Conservation (phyloP, 2,113 vertebrate genomes). For the Varanus komodoensis region DNA sequence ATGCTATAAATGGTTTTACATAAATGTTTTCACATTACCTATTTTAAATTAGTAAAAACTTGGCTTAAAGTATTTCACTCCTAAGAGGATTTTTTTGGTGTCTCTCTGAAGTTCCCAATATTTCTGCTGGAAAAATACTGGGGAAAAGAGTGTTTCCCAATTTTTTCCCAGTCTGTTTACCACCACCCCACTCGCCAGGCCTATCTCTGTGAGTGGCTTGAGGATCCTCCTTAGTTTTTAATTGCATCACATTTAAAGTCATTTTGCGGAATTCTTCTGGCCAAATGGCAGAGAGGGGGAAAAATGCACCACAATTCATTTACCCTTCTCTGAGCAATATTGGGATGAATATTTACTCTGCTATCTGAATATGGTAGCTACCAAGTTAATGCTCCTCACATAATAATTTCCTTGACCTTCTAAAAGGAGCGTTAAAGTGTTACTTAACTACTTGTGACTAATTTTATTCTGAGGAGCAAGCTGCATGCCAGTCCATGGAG, state of each 20-base stretch:
- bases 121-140: not conserved
- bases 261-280: not conserved
- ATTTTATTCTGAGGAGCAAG: constrained; percentile 18
- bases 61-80: not conserved
- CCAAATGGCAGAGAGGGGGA: not conserved
- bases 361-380: not conserved
- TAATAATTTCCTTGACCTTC: not conserved
- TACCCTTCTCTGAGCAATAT: not conserved
- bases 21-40: not conserved
- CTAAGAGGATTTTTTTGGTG: not conserved
- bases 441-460: not conserved
- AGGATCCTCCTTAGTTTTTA: not conserved
- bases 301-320: not conserved
- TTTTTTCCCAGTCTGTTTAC: not conserved
- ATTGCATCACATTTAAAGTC: not conserved
- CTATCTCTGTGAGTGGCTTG: not conserved
- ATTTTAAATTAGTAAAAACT: not conserved
- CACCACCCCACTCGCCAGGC: no score
- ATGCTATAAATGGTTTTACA: not conserved
- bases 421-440: constrained; percentile 14
- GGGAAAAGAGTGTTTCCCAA: not conserved
- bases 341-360: fast-evolving
- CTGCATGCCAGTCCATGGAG: not conserved
- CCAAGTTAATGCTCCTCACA: not conserved
- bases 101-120: not conserved